Percentiles rank a stretch among this genome's conserved stretches.
phyloP scores from a whole-genome alignment of 64 coral and sea anemone genomes.

The Pocillopora verrucosa region DNA sequence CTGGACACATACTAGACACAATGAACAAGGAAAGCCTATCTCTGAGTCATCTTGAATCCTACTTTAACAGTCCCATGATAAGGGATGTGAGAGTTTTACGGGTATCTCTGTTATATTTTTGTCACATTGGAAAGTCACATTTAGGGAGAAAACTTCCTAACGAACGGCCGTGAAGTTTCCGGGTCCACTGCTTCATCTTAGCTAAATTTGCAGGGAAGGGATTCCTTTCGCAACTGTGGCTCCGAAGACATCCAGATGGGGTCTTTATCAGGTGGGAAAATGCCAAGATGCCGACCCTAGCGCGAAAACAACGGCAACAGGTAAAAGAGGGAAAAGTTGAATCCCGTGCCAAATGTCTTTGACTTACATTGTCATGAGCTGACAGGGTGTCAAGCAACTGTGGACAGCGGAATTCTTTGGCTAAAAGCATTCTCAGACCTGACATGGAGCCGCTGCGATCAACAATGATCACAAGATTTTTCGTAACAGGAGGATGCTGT shows the following conservation, averaged over 20 bases:
- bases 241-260: slow-evolving; percentile 53
- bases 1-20: no score
- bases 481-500: slow-evolving; percentile 50
- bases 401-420: slow-evolving; percentile 41
- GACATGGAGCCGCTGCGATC: slow-evolving; percentile 53
- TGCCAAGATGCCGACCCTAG: slow-evolving; percentile 36
- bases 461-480: slow-evolving; percentile 59
- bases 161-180: background rate
- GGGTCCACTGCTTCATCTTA: slow-evolving; percentile 25
- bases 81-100: no score
- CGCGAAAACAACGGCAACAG: background rate
- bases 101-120: no score
- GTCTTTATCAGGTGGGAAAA: background rate
- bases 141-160: background rate
- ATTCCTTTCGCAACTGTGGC: slow-evolving; percentile 34
- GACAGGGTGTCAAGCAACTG: slow-evolving; percentile 57
- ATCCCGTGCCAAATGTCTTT: background rate
- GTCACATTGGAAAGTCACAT: background rate
- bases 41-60: no score
- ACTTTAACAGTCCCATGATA: no score
- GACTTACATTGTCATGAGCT: slow-evolving; percentile 57
- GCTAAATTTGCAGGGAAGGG: slow-evolving; percentile 43
- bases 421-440: slow-evolving; percentile 4
- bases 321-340: background rate
- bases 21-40: no score